Evolutionary conservation across 1,140 invertebrate species (phyloP).

Genomic region (Pogonomyrmex barbatus): DNA sequence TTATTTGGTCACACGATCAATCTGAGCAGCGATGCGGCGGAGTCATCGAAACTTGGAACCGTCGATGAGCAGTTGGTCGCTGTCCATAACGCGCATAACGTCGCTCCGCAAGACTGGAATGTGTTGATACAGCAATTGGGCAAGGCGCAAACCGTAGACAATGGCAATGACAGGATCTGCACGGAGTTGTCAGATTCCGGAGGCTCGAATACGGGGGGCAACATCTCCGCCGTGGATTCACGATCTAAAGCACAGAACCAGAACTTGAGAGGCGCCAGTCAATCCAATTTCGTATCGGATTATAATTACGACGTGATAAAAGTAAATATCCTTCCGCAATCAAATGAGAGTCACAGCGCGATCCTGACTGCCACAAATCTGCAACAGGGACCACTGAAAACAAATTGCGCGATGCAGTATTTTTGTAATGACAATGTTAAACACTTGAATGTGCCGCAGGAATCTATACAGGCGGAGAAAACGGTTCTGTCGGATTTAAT

Average conservation of each 20-base stretch:
- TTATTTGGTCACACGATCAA: constrained; percentile 90
- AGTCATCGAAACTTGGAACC: constrained; percentile 44
- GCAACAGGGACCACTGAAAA: constrained; percentile 49
- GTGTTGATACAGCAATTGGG: constrained; percentile 21
- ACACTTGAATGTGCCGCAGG: constrained; percentile 33
- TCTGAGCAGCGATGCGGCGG: constrained; percentile 64
- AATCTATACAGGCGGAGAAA: constrained; percentile 41
- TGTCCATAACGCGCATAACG: constrained; percentile 49
- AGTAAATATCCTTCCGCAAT: constrained; percentile 32
- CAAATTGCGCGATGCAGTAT: constrained; percentile 51
- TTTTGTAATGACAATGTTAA: constrained; percentile 52
- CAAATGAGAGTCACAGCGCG: neutral
- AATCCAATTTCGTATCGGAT: constrained; percentile 50
- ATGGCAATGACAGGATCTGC: constrained; percentile 22
- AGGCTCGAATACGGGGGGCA: constrained; percentile 1
- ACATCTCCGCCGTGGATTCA: constrained; percentile 39
- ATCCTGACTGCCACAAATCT: constrained; percentile 5
- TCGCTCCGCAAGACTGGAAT: constrained; percentile 63
- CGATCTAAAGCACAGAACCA: constrained; percentile 35
- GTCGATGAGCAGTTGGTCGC: constrained; percentile 10
- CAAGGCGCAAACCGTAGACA: constrained; percentile 26
- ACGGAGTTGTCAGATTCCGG: constrained; percentile 1
- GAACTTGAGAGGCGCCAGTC: constrained; percentile 14
- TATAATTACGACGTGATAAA: constrained; percentile 47
- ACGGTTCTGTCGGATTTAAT: constrained; percentile 34